Evolutionary conservation across 2,113 vertebrate species (phyloP).

Genomic region (Otolemur garnettii): DNA sequence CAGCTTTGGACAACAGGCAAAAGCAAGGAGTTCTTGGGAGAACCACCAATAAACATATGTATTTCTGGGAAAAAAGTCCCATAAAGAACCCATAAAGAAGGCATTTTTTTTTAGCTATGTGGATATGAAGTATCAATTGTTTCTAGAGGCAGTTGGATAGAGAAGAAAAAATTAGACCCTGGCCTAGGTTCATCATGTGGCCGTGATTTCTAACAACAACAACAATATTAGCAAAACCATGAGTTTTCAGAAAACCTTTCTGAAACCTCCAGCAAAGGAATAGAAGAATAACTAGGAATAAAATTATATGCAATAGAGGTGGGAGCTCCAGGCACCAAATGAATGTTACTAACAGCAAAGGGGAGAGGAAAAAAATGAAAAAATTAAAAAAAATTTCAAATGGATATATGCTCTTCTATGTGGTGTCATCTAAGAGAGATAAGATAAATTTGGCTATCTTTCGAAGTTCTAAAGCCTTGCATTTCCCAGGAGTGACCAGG

Average conservation of each 20-base stretch:
- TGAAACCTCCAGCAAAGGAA: neutral
- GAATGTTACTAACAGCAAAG: neutral
- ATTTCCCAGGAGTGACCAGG: conserved; percentile 51
- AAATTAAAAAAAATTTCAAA: neutral
- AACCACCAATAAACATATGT: neutral
- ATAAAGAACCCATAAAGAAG: neutral
- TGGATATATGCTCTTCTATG: neutral
- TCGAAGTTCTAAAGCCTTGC: conserved; percentile 11
- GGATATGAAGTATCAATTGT: neutral
- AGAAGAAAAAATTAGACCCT: conserved; percentile 25
- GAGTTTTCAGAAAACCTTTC: conserved; percentile 10
- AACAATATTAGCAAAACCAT: neutral
- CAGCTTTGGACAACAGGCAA: conserved; percentile 32
- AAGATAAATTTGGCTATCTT: conserved; percentile 45
- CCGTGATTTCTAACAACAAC: neutral
- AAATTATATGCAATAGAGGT: neutral
- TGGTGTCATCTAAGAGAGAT: neutral
- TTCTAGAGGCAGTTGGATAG: neutral
- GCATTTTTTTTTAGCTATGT: conserved; percentile 9
- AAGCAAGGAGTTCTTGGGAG: neutral
- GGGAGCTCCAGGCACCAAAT: neutral
- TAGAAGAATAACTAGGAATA: neutral
- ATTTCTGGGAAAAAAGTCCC: neutral
- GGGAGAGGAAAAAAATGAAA: neutral
- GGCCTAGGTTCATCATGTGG: neutral